Conservation (phyloP, 2,113 vertebrate species). For the Cacatua alba region DNA sequence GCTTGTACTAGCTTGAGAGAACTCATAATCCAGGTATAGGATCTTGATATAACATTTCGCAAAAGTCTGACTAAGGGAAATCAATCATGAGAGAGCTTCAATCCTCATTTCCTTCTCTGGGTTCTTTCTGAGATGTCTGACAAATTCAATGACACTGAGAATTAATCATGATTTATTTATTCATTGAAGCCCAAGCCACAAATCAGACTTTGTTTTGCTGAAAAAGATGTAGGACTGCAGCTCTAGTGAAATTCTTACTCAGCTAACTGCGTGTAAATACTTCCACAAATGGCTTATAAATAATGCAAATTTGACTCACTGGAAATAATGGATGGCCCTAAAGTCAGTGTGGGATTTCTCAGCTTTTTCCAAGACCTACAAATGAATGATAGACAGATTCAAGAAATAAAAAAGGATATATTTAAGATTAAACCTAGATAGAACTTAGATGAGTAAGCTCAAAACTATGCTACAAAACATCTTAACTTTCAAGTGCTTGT, state of each 20-base stretch:
- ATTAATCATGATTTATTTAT: background rate
- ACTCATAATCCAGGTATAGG: background rate
- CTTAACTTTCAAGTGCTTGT: background rate
- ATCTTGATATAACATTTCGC: background rate
- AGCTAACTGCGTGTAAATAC: background rate
- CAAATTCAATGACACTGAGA: background rate
- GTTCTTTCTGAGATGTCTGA: background rate
- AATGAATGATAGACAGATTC: background rate
- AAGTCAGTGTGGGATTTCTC: background rate
- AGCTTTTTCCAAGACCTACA: background rate
- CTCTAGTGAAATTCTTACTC: background rate
- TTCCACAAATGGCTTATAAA: background rate
- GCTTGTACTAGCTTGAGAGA: background rate
- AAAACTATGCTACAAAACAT: background rate
- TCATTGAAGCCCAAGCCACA: background rate
- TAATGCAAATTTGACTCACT: background rate
- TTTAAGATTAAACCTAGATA: background rate
- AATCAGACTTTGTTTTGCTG: background rate
- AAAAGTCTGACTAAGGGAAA: background rate
- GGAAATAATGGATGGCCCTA: background rate
- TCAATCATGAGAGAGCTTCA: background rate
- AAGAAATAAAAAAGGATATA: background rate
- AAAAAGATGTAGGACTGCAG: background rate
- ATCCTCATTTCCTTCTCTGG: background rate
- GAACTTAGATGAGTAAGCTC: background rate